Percentiles rank a stretch among this genome's conserved stretches.
These are phyloP conservation scores for Rhadina sibilatrix DNA, from an alignment of 2,113 vertebrate genomes.

Conservation along the genomic window DNA sequence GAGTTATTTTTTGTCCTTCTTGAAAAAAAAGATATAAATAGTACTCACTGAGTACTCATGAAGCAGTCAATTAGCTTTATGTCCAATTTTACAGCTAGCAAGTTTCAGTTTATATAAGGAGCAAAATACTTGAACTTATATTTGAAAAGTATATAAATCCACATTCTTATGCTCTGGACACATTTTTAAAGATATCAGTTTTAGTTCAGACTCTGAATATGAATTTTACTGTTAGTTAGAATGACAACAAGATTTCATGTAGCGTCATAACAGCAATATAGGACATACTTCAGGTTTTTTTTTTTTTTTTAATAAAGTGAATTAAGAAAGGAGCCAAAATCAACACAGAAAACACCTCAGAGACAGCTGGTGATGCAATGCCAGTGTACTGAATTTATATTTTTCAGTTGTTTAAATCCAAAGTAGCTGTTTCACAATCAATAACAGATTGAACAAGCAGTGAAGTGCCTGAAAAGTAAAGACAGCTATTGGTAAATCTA, in stretches of 20 bases:
- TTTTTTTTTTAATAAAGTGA: neutral
- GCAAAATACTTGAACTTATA: neutral
- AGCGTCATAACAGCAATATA: neutral
- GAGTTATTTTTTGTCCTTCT: neutral
- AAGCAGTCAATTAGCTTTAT: neutral
- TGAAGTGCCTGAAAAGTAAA: neutral
- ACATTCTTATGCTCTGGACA: neutral
- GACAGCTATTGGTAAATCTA: neutral
- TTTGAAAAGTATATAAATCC: neutral
- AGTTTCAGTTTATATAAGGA: neutral
- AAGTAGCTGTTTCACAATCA: neutral
- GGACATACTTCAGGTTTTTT: neutral
- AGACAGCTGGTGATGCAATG: neutral
- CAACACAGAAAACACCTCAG: neutral
- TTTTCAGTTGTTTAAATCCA: neutral
- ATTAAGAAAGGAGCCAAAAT: neutral
- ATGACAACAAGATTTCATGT: neutral
- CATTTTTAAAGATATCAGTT: neutral
- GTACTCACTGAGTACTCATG: neutral
- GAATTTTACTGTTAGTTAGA: neutral
- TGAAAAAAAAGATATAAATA: neutral
- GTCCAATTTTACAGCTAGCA: neutral
- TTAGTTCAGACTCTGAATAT: neutral
- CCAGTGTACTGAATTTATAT: neutral
- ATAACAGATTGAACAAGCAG: neutral